These are phyloP conservation scores for Clanis bilineata DNA, from an alignment of 2,888 invertebrate genomes.

Conservation along the genomic window DNA sequence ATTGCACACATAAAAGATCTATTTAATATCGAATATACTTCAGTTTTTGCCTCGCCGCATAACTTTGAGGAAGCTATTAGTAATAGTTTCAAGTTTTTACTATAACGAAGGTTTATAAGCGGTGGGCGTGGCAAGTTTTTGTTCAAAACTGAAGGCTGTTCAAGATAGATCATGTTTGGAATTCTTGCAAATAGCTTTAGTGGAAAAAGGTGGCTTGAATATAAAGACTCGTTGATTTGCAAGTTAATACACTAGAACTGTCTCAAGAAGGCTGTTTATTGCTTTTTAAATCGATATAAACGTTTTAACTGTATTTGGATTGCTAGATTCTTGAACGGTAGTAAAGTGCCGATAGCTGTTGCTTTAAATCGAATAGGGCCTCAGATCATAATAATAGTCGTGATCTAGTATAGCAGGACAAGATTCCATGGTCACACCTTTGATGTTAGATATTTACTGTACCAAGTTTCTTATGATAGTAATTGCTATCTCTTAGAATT, in stretches of 20 bases:
- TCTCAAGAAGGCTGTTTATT: constrained; percentile 11
- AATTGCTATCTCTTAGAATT: neutral
- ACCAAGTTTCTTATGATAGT: too few relatives aligned
- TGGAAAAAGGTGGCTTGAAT: constrained; percentile 16
- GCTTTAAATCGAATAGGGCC: neutral
- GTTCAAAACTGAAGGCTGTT: constrained; percentile 35
- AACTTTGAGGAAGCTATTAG: constrained; percentile 47
- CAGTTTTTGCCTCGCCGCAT: constrained; percentile 22
- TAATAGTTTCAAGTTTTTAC: constrained; percentile 46
- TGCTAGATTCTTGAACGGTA: neutral
- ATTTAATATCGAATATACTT: constrained; percentile 16
- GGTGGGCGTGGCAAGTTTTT: constrained; percentile 55
- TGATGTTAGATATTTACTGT: neutral
- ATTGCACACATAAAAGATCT: constrained; percentile 17
- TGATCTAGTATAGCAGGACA: neutral
- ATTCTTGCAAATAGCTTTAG: constrained; percentile 48
- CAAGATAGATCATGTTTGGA: constrained; percentile 48
- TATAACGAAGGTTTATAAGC: constrained; percentile 47
- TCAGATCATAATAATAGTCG: neutral
- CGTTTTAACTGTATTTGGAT: constrained; percentile 8
- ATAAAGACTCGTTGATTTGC: constrained; percentile 8
- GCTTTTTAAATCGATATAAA: constrained; percentile 10
- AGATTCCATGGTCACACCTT: neutral
- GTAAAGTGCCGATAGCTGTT: neutral
- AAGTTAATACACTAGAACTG: constrained; percentile 5